A percentile compares a stretch with the other conserved stretches of the same genome.
Conservation (phyloP, 2,113 vertebrate species). For the Bettongia penicillata region DNA sequence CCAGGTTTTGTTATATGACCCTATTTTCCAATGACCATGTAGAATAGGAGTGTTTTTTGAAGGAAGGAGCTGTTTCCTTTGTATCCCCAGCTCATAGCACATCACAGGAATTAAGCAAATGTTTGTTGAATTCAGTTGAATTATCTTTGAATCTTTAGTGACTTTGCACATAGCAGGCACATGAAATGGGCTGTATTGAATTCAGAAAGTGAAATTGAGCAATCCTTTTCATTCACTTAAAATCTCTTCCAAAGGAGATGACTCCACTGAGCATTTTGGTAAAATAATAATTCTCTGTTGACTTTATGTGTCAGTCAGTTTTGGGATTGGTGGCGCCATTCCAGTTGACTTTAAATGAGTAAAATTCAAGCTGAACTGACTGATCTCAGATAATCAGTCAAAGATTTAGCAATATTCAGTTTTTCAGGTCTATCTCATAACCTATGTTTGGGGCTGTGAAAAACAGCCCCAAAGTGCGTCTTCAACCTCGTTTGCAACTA, state of each 20-base stretch:
- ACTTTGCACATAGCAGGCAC: background rate
- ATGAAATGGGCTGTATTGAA: background rate
- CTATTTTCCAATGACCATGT: background rate
- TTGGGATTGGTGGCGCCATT: background rate
- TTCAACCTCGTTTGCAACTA: background rate
- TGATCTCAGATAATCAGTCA: background rate
- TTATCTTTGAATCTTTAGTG: background rate
- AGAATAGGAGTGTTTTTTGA: background rate
- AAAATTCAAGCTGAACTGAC: background rate
- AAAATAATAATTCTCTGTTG: background rate
- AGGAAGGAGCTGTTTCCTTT: background rate
- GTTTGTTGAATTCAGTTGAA: background rate
- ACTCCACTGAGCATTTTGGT: constrained; percentile 4
- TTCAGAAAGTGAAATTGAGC: background rate
- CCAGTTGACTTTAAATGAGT: background rate
- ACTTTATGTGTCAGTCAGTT: background rate
- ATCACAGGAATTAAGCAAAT: background rate
- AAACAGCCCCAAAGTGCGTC: background rate
- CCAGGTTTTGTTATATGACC: background rate
- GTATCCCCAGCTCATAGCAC: background rate
- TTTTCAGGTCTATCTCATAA: background rate
- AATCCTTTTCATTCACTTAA: background rate
- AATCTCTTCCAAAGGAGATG: background rate
- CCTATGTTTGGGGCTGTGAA: background rate
- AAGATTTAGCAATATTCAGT: background rate